Conservation (phyloP, 2,113 vertebrate species). For the Jacana jacana region DNA sequence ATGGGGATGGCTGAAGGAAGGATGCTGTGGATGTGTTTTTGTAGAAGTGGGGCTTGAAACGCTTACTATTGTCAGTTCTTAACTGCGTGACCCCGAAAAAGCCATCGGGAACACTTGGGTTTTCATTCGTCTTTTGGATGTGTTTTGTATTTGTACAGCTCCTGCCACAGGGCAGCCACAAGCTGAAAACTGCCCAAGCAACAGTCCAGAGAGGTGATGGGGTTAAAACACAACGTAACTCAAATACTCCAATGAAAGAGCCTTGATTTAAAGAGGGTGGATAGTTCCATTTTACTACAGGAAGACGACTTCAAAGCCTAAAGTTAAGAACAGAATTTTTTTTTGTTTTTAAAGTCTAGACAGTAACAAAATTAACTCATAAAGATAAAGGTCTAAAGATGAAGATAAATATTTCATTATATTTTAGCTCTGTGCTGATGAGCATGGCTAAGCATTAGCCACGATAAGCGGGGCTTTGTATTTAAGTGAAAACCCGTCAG, state of each 20-base stretch:
- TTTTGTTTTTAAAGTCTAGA: neutral
- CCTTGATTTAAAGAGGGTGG: neutral
- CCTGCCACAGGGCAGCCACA: neutral
- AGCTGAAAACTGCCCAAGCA: neutral
- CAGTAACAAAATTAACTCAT: neutral
- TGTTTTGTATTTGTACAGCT: neutral
- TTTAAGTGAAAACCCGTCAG: neutral
- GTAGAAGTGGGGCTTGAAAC: neutral
- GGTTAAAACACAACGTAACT: neutral
- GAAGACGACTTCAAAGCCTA: neutral
- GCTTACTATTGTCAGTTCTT: neutral
- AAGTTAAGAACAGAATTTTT: neutral
- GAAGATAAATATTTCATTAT: neutral
- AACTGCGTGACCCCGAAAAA: neutral
- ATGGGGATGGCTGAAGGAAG: too few relatives aligned
- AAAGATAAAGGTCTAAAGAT: neutral
- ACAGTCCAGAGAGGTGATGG: neutral
- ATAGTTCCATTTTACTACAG: neutral
- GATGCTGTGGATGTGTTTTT: too few relatives aligned
- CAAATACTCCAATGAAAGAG: neutral
- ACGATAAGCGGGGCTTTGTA: neutral
- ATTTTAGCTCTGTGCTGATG: neutral
- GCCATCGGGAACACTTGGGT: neutral
- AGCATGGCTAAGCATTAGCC: neutral
- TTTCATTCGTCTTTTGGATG: neutral